Conservation (phyloP, 1,140 invertebrate genomes). For the Drosophila ohnishii region DNA sequence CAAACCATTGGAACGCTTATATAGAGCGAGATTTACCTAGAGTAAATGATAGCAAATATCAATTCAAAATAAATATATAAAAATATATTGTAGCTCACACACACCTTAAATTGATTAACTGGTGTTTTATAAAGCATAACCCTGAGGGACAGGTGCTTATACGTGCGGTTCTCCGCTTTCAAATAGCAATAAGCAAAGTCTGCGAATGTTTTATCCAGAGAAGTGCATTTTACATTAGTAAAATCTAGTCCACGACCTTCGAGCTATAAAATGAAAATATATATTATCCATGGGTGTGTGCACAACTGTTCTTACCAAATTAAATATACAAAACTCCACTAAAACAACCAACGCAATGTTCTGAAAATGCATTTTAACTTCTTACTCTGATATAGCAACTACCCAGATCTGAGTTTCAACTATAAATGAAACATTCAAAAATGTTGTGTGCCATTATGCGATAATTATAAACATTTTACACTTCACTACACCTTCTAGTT, state of each 20-base stretch:
- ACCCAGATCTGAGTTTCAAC: background rate
- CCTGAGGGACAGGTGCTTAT: conserved; percentile 14
- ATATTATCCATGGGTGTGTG: too few relatives aligned
- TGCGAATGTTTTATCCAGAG: background rate
- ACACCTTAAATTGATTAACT: conserved; percentile 11
- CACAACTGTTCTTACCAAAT: background rate
- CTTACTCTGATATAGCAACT: background rate
- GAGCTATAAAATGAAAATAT: background rate
- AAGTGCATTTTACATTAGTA: conserved; percentile 24
- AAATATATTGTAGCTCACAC: background rate
- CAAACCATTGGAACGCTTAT: conserved; percentile 24
- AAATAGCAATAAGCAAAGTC: conserved; percentile 19
- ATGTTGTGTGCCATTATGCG: background rate
- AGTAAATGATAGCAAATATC: background rate
- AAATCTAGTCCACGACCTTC: conserved; percentile 4
- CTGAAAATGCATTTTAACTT: background rate
- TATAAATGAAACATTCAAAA: background rate
- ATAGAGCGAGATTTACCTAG: conserved; percentile 5
- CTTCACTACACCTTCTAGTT: background rate
- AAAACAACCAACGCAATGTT: background rate
- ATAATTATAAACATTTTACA: background rate
- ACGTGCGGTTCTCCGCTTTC: conserved; percentile 21
- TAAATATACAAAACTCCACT: background rate
- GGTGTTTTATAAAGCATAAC: background rate
- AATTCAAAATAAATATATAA: background rate